Evolutionary conservation across 2,888 invertebrate genomes (phyloP).

Genomic region (Synanthedon vespiformis): DNA sequence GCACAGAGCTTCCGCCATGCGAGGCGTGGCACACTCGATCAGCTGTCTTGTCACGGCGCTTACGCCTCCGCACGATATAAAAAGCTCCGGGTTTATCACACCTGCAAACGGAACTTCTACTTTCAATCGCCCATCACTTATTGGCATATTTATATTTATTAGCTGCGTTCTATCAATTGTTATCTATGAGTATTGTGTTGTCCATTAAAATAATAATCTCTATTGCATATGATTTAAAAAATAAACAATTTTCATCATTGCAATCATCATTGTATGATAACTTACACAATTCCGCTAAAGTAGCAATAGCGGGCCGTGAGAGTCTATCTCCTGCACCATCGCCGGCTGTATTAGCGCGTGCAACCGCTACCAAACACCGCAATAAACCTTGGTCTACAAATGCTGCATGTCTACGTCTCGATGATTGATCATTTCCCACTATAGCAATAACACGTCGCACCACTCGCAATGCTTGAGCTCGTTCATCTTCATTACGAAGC

Average conservation of each 20-base stretch:
- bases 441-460: conserved; percentile 71
- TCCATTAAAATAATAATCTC: too few relatives aligned
- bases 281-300: conserved; percentile 88
- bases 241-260: too few relatives aligned
- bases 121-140: too few relatives aligned
- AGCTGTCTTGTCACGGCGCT: conserved; percentile 85
- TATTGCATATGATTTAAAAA: too few relatives aligned
- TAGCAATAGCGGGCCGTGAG: conserved; percentile 86
- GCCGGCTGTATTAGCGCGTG: conserved; percentile 79
- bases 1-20: conserved; percentile 91
- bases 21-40: conserved; percentile 86
- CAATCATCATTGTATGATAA: too few relatives aligned
- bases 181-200: too few relatives aligned
- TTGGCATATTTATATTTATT: too few relatives aligned
- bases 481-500: conserved; percentile 91
- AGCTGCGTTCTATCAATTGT: too few relatives aligned
- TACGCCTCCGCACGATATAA: conserved; percentile 86
- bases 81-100: conserved; percentile 83
- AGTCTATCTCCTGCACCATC: conserved; percentile 81
- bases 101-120: conserved; percentile 48
- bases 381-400: conserved; percentile 82
- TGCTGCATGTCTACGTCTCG: conserved; percentile 75
- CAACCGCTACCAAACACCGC: conserved; percentile 85
- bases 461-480: conserved; percentile 90
- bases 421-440: conserved; percentile 70